A percentile compares a stretch with the other conserved stretches of the same genome.
These are phyloP conservation scores for Phyllostomus discolor DNA, from an alignment of 2,113 vertebrate genomes.

Conservation along the genomic window DNA sequence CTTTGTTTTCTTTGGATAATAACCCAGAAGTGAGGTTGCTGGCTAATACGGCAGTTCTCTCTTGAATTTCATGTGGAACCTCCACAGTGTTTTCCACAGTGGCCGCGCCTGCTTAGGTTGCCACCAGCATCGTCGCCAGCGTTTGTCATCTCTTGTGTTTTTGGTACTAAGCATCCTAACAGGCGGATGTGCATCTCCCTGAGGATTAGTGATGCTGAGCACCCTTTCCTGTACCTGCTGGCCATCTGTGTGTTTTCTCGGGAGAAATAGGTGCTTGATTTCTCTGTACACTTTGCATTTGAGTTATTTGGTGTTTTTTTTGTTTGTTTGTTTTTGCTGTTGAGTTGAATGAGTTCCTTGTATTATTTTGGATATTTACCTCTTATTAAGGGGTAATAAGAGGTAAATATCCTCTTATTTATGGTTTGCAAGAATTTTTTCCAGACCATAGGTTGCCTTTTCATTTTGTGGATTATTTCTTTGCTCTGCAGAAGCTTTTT, in stretches of 20 bases:
- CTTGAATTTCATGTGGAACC: background rate
- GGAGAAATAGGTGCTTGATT: background rate
- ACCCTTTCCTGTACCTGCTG: background rate
- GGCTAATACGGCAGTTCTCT: background rate
- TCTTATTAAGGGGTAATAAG: too few species aligned
- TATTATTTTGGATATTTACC: background rate
- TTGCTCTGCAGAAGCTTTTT: background rate
- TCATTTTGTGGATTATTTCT: background rate
- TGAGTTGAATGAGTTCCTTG: background rate
- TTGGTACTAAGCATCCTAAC: background rate
- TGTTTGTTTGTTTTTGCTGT: background rate
- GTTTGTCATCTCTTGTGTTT: background rate
- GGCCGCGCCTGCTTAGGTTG: background rate
- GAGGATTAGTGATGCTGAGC: background rate
- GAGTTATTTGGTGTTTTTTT: background rate
- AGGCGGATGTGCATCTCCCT: background rate
- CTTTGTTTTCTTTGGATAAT: background rate
- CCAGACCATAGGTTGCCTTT: background rate
- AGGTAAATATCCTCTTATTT: too few species aligned
- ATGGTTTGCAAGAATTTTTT: background rate
- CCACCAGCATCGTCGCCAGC: background rate
- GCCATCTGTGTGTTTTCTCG: background rate
- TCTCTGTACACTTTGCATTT: background rate
- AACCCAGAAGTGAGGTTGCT: background rate
- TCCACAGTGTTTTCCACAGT: background rate